Base-by-base conservation (phyloP, 2,888 invertebrate species). In the Parelbella ahira region DNA sequence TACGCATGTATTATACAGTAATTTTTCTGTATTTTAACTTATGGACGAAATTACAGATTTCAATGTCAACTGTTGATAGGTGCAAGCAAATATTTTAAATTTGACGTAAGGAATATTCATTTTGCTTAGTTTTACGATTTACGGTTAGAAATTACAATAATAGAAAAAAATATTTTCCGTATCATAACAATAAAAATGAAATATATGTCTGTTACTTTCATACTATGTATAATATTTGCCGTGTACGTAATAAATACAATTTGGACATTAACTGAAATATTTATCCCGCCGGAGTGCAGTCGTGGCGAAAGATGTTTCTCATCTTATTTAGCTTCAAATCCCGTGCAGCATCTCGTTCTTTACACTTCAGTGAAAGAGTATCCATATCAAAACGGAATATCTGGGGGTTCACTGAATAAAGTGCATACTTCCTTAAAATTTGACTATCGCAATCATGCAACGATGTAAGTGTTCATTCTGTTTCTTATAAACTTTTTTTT, bases 211-310 rank as follows among this genome's bases (percentile, higher is more conserved):
- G 74, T 93, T 58, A 91, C 90, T 51, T 82, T 90, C 33, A 75
- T 93, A 53, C 57, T 93, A 50, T 89, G 90, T 44, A 79, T 90
- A 59, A 68, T 92, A 54, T 94, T 94, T 78, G 69, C 91, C 27
- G 88, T 87, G 6, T 94, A 94, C 69, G 91, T 94, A 45, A 73
- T 89, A 20, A 91, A 94, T 68, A 93, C 93, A 38, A 92, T 95
- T 72, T 94, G 93, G 89, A 91, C 91, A 54, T 83, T 95, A 69
- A 91, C 91, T 39, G 89, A 91, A 67, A 89, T 95, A 53, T 95
- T 94, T 68, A 90, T 91, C 44, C 90, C 91, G 20, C 92, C 94
- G 11, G 77, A 89, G 50, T 95, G 95, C 71, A 88, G 81, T 63
- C 79, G 87, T 60, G 89, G 89, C 65, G 89, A 91, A 54, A 68